phyloP scores from a whole-genome alignment of 1,140 invertebrate species.

The Lanistes nyassanus region DNA sequence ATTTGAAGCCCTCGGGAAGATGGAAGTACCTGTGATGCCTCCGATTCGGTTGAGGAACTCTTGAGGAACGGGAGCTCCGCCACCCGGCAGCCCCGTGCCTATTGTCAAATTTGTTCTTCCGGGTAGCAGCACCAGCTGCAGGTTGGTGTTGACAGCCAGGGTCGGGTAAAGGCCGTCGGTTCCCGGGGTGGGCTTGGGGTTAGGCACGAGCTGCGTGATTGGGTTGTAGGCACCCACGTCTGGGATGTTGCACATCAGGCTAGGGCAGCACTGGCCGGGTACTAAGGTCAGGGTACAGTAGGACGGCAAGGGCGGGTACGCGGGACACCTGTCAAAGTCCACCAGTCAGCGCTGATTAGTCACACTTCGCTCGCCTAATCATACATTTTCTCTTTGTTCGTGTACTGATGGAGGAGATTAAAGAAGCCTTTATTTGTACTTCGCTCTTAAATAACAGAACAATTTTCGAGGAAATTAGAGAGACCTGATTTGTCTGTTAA shows the following conservation, averaged over 20 bases:
- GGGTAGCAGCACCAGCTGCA: slow-evolving; percentile 11
- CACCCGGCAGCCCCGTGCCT: slow-evolving; percentile 21
- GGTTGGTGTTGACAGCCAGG: slow-evolving; percentile 18
- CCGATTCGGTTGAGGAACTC: not conserved
- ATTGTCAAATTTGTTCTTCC: not conserved
- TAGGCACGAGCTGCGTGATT: slow-evolving; percentile 33
- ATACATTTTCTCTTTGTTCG: too few relatives aligned
- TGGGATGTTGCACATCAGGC: slow-evolving; percentile 41
- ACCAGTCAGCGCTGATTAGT: too few relatives aligned
- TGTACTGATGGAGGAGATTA: too few relatives aligned
- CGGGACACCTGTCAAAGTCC: slow-evolving; percentile 18
- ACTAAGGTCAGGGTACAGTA: slow-evolving; percentile 36
- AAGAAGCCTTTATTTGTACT: too few relatives aligned
- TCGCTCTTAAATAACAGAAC: too few relatives aligned
- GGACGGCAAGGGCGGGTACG: slow-evolving; percentile 23
- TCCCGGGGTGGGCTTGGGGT: slow-evolving; percentile 17
- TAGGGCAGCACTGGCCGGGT: slow-evolving; percentile 42
- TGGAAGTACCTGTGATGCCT: slow-evolving; percentile 13
- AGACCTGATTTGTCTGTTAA: too few relatives aligned
- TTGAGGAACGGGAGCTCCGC: slow-evolving; percentile 15
- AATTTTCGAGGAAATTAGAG: too few relatives aligned
- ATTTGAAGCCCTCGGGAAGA: not conserved
- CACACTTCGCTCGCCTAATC: too few relatives aligned
- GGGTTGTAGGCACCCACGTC: slow-evolving; percentile 32
- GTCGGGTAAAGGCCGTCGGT: slow-evolving; percentile 14